Percentiles rank a stretch among this genome's conserved stretches.
Evolutionary conservation across 2,113 vertebrate species (phyloP).

Genomic region (Narcine bancroftii): DNA sequence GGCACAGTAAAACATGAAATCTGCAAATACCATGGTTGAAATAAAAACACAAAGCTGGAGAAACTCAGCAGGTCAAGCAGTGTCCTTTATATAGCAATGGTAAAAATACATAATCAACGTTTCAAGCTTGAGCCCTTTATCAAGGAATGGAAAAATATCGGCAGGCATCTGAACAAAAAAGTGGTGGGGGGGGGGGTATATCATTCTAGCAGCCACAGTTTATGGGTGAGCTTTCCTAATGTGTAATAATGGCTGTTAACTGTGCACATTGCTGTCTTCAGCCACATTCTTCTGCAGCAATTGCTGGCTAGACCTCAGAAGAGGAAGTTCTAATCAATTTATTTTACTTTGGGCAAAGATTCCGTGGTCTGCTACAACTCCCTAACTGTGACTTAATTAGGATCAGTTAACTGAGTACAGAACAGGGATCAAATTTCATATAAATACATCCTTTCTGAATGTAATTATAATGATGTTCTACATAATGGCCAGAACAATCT

Average conservation of each 20-base stretch:
- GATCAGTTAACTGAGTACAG: background rate
- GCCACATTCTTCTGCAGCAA: background rate
- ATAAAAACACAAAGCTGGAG: no score
- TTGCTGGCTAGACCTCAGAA: background rate
- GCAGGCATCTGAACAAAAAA: no score
- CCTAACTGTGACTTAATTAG: background rate
- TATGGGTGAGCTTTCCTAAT: background rate
- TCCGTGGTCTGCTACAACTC: background rate
- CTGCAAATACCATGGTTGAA: no score
- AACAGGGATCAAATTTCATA: background rate
- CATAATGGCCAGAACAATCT: background rate
- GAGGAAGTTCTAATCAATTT: background rate
- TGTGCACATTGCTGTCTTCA: background rate
- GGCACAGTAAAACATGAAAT: no score
- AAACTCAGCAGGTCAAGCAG: no score
- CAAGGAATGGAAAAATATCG: no score
- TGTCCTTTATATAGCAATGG: no score
- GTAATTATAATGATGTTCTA: slow-evolving; percentile 13
- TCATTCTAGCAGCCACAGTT: background rate
- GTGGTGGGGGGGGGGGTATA: no score
- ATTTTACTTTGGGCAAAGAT: background rate
- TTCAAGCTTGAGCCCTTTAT: no score
- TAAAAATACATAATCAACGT: no score
- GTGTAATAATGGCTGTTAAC: background rate
- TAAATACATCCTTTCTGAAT: background rate